Base-by-base conservation (phyloP, 2,797 vertebrate genomes). In the Psittacula echo region DNA sequence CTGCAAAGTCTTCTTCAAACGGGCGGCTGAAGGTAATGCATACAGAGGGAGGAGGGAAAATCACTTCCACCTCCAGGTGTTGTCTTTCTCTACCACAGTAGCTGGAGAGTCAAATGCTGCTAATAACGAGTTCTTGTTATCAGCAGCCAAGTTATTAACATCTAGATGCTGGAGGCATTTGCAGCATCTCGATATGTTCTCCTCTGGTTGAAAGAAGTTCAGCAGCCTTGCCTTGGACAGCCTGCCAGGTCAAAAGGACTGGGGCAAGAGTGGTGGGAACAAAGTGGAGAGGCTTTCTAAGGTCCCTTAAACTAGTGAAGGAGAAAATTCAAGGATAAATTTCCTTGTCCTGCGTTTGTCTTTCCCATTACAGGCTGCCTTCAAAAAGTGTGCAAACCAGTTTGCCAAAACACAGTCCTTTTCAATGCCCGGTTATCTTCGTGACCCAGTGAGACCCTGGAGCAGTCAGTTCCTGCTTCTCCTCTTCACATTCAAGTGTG, bases 1-100 rank as follows among this genome's bases (percentile, higher is more conserved):
- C 98, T 99, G 99, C 98, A 99, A 99, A 94, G 99, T 99, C 89
- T 99, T 99, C 98, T 99, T 99, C 98, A 99, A 99, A 97, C 98
- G 99, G 96, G 99, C 99, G 0, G 99, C 99, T 73, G 99, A 99
- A 99, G 99, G 99, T 99, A 98, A 97, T n/a, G 24, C 16, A 2
- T 12, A 3, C 15, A 23, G 64, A 26, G 51, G 37, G 54, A 18
- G 29, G 14, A 65, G 45, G 42, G 54, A 26, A 67, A n/a, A 18
- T 21, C 54, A 9, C 67, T 85, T 70, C 30, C 29, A 24, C 37
- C 66, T 58, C 50, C 51, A 30, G 3, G 41, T 3, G 6, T 11
- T 53, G 42, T 26, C 30, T 77, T 56, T 73, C 42, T 30, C 65
- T 53, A 18, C n/a, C 11, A 29, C 34, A 44, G 71, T 5, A 47